Evolutionary conservation across 2,888 invertebrate species (phyloP).

Genomic region (Agrochola macilenta): DNA sequence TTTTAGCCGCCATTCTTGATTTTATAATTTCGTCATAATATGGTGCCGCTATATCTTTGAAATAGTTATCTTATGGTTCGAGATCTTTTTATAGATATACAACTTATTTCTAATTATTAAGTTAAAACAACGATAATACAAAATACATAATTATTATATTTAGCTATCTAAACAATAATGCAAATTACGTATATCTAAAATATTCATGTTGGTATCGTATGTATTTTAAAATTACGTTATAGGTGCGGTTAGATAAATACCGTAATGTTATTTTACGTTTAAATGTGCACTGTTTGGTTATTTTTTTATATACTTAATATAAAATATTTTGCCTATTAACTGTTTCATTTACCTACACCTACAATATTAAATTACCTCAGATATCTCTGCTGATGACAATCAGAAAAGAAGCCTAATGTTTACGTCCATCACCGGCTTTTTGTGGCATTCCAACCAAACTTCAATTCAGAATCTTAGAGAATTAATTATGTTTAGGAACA

Average conservation of each 20-base stretch:
- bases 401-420: neutral
- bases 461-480: neutral
- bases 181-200: conserved; percentile 17
- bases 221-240: conserved; percentile 32
- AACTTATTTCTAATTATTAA: conserved; percentile 6
- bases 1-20: neutral
- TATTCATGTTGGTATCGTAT: conserved; percentile 3
- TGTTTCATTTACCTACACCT: conserved; percentile 23
- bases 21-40: neutral
- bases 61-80: neutral
- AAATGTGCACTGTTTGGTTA: conserved; percentile 55
- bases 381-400: neutral
- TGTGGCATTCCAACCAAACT: neutral
- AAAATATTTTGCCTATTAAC: conserved; percentile 71
- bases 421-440: neutral
- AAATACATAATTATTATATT: neutral
- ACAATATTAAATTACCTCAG: neutral
- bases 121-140: conserved; percentile 22
- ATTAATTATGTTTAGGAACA: too few relatives aligned
- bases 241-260: conserved; percentile 53
- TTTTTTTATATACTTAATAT: conserved; percentile 67
- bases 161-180: neutral
- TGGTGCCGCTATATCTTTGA: neutral
- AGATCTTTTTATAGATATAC: neutral
- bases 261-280: conserved; percentile 50